Percentiles rank a stretch among this genome's conserved stretches.
Evolutionary conservation across 2,113 vertebrate genomes (phyloP).

Genomic region (Cavia aperea): DNA sequence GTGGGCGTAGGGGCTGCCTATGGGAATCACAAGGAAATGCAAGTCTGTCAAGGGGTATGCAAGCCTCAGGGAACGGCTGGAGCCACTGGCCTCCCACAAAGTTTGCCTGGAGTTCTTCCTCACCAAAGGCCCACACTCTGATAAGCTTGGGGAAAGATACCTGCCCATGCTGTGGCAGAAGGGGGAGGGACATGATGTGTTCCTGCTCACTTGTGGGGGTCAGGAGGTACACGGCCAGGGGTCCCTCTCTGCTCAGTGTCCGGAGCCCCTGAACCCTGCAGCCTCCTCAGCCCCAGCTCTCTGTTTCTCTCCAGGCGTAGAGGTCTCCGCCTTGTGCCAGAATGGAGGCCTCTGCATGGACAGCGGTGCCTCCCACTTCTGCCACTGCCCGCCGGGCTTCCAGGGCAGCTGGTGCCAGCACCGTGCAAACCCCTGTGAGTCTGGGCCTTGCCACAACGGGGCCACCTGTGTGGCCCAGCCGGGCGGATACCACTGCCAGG

Average conservation of each 20-base stretch:
- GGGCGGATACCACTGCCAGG: constrained; percentile 68
- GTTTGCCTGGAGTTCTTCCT: background rate
- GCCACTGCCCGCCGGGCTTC: constrained; percentile 69
- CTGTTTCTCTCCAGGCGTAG: constrained; percentile 51
- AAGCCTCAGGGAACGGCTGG: background rate
- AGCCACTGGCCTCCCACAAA: background rate
- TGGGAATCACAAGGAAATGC: background rate
- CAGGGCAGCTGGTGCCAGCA: constrained; percentile 69
- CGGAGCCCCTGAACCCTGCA: background rate
- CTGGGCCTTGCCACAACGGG: constrained; percentile 67
- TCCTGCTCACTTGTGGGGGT: background rate
- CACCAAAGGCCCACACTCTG: background rate
- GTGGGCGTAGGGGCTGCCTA: background rate
- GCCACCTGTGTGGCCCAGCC: constrained; percentile 66
- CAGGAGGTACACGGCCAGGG: background rate
- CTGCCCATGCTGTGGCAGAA: background rate
- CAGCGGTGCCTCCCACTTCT: constrained; percentile 54
- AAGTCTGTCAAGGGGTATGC: background rate
- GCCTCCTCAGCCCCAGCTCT: background rate
- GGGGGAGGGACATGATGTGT: background rate
- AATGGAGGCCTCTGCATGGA: constrained; percentile 70
- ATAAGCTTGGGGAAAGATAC: background rate
- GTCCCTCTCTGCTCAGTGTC: background rate
- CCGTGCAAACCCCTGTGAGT: constrained; percentile 57
- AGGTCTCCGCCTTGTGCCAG: constrained; percentile 65